These are phyloP conservation scores for Labeo catla DNA, from an alignment of 2,113 vertebrate genomes.

Conservation along the genomic window DNA sequence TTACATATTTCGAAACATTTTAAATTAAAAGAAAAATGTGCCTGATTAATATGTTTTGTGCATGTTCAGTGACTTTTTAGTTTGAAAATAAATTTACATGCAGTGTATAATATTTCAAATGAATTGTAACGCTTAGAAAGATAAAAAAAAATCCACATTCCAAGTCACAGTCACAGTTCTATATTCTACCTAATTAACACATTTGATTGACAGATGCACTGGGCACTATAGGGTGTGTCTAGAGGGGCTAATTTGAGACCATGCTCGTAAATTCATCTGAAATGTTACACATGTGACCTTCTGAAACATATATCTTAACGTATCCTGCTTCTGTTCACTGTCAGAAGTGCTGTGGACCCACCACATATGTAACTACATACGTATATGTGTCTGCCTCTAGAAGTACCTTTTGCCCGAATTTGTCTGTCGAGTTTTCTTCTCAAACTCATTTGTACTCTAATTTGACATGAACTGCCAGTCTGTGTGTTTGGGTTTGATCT, in stretches of 20 bases:
- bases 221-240: conserved; percentile 56
- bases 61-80: no score
- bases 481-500: conserved; percentile 15
- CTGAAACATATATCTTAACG: not conserved
- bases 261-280: conserved; percentile 60
- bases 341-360: not conserved
- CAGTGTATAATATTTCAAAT: not conserved
- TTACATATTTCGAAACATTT: not conserved
- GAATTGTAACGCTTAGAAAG: not conserved
- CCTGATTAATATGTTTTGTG: not conserved
- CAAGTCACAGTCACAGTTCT: not conserved
- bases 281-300: conserved; percentile 36
- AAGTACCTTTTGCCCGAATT: not conserved
- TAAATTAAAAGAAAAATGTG: not conserved
- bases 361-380: not conserved
- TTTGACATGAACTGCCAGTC: not conserved
- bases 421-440: not conserved
- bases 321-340: not conserved
- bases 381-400: not conserved
- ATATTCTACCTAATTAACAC: conserved; percentile 11
- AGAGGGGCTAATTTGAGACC: conserved; percentile 49
- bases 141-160: not conserved
- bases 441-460: not conserved
- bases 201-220: conserved; percentile 8
- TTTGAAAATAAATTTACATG: not conserved